Base-by-base conservation (phyloP, 92 coral and sea anemone species). In the Hydrozoanthus gracilis region DNA sequence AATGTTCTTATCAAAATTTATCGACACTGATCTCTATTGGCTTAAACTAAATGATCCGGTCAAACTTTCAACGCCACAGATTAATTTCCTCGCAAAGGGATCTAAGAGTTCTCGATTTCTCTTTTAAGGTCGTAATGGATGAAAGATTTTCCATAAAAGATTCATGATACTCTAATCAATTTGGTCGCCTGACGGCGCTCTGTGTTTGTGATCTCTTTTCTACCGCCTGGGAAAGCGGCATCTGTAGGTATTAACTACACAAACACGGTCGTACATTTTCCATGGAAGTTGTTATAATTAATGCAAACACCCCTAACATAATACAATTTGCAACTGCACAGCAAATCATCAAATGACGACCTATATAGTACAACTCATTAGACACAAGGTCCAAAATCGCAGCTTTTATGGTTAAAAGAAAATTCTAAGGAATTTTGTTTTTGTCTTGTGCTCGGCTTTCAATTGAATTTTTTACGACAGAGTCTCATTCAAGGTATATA, bases 231-330 rank as follows among this genome's bases (percentile, higher is more conserved):
- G 98, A 94, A 94, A 62, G 5, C 46, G 51, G 60, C 98, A 94
- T 84, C 98, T 94, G 98, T 61, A 49, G 61, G 16, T 69, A 15
- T 49, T 82, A 77, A 83, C 83, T 92, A 51, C 83, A 85, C 90
- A 94, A 94, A 91, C 95, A 94, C 89, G 48, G 71, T 51, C 51
- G 91, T 91, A 88, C 93, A 91, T 91, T 92, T 92, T 90, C 88
- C 89, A 89, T 87, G 65, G 88, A 76, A 83, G 89, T 93, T 93
- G 92, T 90, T 92, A 93, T 92, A 91, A 77, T 86, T 91, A 87
- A 89, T 85, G 91, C 94, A 94, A 94, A 94, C 95, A 92, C 86
- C 75, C 35, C 56, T 62, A 79, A 72, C 84, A 73, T 77, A 90
- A 87, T 60, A 89, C 98, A 88, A 89, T 84, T 94, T 88, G 73